These are phyloP conservation scores for Micromesistius poutassou DNA, from an alignment of 2,797 vertebrate genomes.

Conservation along the genomic window DNA sequence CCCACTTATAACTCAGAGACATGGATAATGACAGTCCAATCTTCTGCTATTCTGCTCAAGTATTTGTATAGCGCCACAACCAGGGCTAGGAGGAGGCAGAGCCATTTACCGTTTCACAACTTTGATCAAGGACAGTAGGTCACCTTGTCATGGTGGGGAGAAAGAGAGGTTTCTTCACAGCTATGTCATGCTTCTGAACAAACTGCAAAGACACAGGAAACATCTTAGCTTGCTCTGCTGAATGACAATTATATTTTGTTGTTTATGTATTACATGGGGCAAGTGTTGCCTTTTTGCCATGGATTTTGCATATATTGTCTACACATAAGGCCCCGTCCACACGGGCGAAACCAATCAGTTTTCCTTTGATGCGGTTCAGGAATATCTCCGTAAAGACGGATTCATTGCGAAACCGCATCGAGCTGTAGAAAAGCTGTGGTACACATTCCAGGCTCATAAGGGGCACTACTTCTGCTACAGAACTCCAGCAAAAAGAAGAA, in stretches of 20 bases:
- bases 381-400: no score
- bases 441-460: no score
- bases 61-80: not conserved
- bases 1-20: conserved; percentile 11
- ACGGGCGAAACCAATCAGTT: no score
- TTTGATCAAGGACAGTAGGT: not conserved
- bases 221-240: not conserved
- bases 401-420: no score
- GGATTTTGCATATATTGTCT: not conserved
- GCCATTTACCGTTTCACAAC: not conserved
- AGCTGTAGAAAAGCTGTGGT: no score
- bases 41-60: conserved; percentile 12
- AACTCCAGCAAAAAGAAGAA: no score
- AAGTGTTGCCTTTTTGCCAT: not conserved
- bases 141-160: not conserved
- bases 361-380: no score
- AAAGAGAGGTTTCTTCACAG: no score
- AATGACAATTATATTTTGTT: not conserved
- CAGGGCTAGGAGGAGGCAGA: not conserved
- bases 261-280: not conserved
- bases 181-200: not conserved
- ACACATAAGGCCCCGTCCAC: no score
- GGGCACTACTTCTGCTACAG: no score
- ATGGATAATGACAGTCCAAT: conserved; percentile 9
- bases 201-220: not conserved